These are phyloP conservation scores for Hesperia comma DNA, from an alignment of 2,888 invertebrate species.

Conservation along the genomic window DNA sequence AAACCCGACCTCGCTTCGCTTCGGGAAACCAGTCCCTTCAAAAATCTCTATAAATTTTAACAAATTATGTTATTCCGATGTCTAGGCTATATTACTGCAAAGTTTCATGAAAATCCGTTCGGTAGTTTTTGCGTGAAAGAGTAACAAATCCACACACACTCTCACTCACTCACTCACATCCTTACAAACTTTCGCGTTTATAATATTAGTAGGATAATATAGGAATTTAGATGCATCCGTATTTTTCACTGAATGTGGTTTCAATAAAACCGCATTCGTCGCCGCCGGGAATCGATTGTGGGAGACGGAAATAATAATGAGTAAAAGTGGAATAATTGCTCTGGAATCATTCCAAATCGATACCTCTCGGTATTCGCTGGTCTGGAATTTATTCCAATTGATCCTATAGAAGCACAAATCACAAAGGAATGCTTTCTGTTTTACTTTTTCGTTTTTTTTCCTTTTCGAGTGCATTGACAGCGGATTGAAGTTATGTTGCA, in stretches of 20 bases:
- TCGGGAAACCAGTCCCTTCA: too few species aligned
- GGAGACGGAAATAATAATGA: constrained; percentile 13
- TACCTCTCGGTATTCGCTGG: constrained; percentile 20
- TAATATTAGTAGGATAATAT: too few species aligned
- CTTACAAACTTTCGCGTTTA: too few species aligned
- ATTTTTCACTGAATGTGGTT: neutral
- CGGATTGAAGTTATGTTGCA: constrained; percentile 7
- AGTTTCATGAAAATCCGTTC: too few species aligned
- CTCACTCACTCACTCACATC: too few species aligned
- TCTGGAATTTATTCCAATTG: constrained; percentile 30
- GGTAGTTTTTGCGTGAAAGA: too few species aligned
- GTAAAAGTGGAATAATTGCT: constrained; percentile 26
- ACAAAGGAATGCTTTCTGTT: constrained; percentile 26
- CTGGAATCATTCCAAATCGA: constrained; percentile 14
- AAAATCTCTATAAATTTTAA: too few species aligned
- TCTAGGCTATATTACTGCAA: too few species aligned
- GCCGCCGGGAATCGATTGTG: neutral
- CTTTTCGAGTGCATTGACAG: constrained; percentile 23
- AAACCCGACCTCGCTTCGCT: too few species aligned
- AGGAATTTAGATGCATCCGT: neutral
- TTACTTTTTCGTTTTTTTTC: constrained; percentile 7
- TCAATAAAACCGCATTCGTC: neutral
- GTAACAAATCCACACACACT: too few species aligned
- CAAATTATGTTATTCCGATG: too few species aligned
- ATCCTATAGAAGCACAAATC: constrained; percentile 24